These are phyloP conservation scores for Oplegnathus fasciatus DNA, from an alignment of 2,113 vertebrate genomes.

Conservation along the genomic window DNA sequence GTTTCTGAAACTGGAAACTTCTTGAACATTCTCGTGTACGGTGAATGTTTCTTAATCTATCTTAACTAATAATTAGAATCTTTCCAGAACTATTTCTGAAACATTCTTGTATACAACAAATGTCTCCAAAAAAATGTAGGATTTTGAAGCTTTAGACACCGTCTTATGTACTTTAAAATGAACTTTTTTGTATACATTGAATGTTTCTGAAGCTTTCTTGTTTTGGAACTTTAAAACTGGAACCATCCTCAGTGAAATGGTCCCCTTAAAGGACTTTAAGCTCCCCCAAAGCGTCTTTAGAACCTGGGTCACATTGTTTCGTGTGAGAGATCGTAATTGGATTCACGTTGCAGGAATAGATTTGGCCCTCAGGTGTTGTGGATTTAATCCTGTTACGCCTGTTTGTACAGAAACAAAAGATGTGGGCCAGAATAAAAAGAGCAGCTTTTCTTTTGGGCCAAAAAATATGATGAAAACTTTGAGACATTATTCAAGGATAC, in stretches of 20 bases:
- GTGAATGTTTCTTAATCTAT: background rate
- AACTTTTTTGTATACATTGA: background rate
- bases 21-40: background rate
- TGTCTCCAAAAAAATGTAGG: background rate
- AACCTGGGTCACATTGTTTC: background rate
- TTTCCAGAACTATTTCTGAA: background rate
- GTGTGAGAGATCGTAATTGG: background rate
- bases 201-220: background rate
- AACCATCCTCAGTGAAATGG: background rate
- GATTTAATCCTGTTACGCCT: background rate
- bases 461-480: background rate
- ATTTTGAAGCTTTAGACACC: background rate
- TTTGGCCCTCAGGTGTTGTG: background rate
- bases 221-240: background rate
- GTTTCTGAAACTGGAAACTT: background rate
- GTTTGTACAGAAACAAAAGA: background rate
- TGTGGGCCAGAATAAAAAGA: background rate
- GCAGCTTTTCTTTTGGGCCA: too few relatives aligned
- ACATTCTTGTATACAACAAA: background rate
- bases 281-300: background rate
- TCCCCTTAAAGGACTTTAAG: background rate
- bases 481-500: background rate
- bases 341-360: background rate
- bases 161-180: background rate
- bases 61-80: too few relatives aligned